These are phyloP conservation scores for Tokudaia tokunoshimensis DNA, from an alignment of 2,797 vertebrate genomes.

Conservation along the genomic window DNA sequence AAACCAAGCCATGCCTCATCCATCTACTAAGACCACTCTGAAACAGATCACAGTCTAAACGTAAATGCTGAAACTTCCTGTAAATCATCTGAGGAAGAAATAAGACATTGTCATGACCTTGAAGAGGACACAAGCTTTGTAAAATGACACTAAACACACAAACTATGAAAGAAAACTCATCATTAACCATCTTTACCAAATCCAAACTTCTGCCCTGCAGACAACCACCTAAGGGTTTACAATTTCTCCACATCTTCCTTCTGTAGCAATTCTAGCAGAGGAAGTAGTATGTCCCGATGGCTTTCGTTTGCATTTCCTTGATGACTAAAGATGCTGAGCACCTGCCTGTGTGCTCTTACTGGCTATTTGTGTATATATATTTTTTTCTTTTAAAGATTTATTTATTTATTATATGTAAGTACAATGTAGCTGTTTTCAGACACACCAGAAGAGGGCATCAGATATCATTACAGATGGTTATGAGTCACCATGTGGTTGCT, in stretches of 20 bases:
- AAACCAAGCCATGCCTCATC: neutral
- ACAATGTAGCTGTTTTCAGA: no score
- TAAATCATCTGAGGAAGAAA: neutral
- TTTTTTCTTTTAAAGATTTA: no score
- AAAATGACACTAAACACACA: neutral
- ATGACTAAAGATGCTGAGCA: neutral
- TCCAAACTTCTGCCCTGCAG: neutral
- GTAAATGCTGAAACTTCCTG: neutral
- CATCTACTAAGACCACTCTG: neutral
- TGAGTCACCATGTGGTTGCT: no score
- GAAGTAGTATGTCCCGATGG: fast-evolving
- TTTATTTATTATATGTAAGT: no score
- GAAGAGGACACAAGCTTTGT: neutral
- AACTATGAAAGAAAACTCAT: neutral
- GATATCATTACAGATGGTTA: no score
- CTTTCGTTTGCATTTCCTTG: neutral
- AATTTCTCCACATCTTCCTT: neutral
- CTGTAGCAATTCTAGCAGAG: neutral
- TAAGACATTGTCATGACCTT: neutral
- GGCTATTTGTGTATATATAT: neutral
- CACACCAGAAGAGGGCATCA: no score
- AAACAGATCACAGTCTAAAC: neutral
- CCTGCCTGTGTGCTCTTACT: neutral
- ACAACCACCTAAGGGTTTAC: neutral
- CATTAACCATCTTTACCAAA: neutral